These are phyloP conservation scores for Bradypus variegatus DNA, from an alignment of 2,797 vertebrate genomes.

Conservation along the genomic window DNA sequence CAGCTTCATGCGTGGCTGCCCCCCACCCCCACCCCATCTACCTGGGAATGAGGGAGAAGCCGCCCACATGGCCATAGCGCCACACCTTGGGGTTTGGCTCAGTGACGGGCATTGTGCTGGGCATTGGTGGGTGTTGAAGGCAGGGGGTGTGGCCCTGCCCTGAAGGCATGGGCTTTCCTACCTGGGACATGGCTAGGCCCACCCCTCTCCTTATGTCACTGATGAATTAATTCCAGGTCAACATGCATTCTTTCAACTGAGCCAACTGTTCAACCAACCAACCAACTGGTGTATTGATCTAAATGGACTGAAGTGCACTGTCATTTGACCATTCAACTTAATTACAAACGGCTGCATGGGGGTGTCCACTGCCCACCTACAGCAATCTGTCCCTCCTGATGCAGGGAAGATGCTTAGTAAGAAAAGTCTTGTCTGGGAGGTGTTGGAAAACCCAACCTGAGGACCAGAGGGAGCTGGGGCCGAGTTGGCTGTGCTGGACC, in stretches of 20 bases:
- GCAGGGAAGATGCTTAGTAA: not conserved
- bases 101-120: not conserved
- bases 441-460: not conserved
- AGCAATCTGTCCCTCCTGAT: not conserved
- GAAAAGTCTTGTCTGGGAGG: not conserved
- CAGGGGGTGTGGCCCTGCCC: rapidly evolving
- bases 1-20: not conserved
- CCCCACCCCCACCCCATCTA: no score
- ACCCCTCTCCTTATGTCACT: no score
- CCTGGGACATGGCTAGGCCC: rapidly evolving
- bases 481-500: not conserved
- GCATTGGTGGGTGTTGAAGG: no score
- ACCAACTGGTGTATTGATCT: rapidly evolving
- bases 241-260: rapidly evolving
- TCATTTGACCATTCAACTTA: not conserved
- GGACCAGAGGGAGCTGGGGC: not conserved
- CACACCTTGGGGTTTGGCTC: not conserved
- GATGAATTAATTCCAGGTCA: not conserved
- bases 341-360: not conserved
- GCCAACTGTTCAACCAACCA: not conserved
- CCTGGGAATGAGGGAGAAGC: not conserved
- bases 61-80: not conserved
- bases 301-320: rapidly evolving
- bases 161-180: no score
- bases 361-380: not conserved